Conservation (phyloP, 2,888 invertebrate genomes). For the Acholoe squamosa region DNA sequence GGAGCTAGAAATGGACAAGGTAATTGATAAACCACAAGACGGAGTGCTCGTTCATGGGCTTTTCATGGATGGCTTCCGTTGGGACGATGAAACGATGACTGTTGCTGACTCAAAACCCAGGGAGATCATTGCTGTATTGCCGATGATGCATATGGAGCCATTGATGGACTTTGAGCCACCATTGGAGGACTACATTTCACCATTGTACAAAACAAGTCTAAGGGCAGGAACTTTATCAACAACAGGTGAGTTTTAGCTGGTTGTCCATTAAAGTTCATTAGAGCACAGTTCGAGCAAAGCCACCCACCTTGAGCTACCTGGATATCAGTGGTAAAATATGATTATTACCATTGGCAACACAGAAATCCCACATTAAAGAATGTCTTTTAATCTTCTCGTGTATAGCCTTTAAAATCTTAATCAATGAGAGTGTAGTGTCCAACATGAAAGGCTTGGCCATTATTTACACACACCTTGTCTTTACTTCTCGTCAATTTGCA, state of each 20-base stretch:
- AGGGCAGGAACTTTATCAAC: slow-evolving; percentile 84
- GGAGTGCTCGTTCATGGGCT: slow-evolving; percentile 84
- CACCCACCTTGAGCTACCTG: too few species aligned
- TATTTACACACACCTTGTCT: neutral
- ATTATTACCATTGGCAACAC: too few species aligned
- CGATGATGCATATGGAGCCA: slow-evolving; percentile 87
- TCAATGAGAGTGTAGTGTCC: too few species aligned
- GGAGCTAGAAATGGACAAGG: slow-evolving; percentile 81
- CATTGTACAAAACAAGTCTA: slow-evolving; percentile 83
- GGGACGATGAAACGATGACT: slow-evolving; percentile 79
- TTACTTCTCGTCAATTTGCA: neutral
- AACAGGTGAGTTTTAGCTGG: slow-evolving; percentile 79
- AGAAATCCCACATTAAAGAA: neutral
- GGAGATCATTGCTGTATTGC: slow-evolving; percentile 90
- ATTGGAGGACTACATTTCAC: slow-evolving; percentile 79
- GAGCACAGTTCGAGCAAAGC: neutral
- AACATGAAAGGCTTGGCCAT: neutral
- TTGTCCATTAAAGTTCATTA: neutral
- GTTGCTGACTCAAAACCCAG: slow-evolving; percentile 85
- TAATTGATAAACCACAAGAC: slow-evolving; percentile 78
- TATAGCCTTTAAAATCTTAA: too few species aligned
- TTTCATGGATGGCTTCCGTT: slow-evolving; percentile 83
- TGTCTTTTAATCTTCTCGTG: neutral
- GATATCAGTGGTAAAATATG: too few species aligned
- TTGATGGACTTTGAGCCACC: slow-evolving; percentile 84